Conservation (phyloP, 2,797 vertebrate species). For the Percopsis omiscomaycus region DNA sequence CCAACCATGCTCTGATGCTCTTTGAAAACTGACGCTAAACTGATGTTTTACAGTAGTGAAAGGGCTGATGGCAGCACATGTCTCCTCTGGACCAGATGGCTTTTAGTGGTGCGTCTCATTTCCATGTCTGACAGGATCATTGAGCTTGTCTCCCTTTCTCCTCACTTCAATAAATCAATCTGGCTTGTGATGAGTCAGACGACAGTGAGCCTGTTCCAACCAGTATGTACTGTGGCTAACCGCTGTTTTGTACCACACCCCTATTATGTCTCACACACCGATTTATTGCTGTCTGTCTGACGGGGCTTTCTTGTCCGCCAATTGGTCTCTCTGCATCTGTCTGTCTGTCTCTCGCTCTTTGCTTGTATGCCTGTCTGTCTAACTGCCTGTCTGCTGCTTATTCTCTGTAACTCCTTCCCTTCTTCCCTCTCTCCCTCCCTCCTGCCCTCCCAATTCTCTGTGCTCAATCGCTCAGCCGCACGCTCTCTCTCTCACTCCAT, state of each 20-base stretch:
- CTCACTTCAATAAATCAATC: slow-evolving; percentile 40
- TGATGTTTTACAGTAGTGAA: too few species aligned
- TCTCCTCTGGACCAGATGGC: background rate
- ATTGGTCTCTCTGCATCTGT: slow-evolving; percentile 3
- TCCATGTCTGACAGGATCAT: slow-evolving; percentile 29
- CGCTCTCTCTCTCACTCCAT: background rate
- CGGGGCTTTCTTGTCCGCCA: background rate
- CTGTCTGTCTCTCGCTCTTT: background rate
- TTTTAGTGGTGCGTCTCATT: slow-evolving; percentile 23
- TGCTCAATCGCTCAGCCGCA: slow-evolving; percentile 5
- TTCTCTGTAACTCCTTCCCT: slow-evolving; percentile 3
- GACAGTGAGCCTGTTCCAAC: slow-evolving; percentile 23
- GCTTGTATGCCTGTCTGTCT: background rate
- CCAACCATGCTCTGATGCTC: too few species aligned
- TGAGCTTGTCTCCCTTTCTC: slow-evolving; percentile 16
- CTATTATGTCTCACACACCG: slow-evolving; percentile 1
- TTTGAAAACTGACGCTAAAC: too few species aligned
- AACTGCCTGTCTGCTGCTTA: slow-evolving; percentile 1
- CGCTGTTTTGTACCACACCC: slow-evolving; percentile 10
- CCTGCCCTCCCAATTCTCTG: slow-evolving; percentile 20
- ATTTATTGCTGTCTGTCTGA: background rate
- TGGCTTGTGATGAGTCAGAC: slow-evolving; percentile 53
- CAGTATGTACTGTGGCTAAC: slow-evolving; percentile 15
- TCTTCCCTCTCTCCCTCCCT: slow-evolving; percentile 17
- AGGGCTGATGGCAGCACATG: slow-evolving; percentile 18